Conservation (phyloP, 2,888 invertebrate species). For the Sminthurides aquaticus region DNA sequence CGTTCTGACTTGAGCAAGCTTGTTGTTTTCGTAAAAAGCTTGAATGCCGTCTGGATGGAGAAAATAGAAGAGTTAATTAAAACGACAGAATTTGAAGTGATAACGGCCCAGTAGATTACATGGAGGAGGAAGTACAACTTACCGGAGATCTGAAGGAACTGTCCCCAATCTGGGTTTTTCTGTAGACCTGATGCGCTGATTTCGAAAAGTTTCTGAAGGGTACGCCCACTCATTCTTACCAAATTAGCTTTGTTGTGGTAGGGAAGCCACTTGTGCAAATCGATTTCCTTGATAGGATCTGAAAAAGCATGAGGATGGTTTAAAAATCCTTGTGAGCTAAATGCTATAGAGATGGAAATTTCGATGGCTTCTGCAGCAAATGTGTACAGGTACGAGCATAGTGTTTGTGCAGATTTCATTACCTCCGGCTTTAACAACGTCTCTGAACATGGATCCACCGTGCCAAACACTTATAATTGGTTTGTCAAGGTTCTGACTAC, state of each 20-base stretch:
- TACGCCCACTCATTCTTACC: slow-evolving; percentile 26
- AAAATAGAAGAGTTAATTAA: slow-evolving; percentile 4
- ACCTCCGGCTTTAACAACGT: slow-evolving; percentile 20
- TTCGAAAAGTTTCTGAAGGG: slow-evolving; percentile 30
- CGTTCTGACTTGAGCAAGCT: slow-evolving; percentile 22
- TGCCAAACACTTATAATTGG: slow-evolving; percentile 34
- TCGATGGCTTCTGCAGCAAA: no score
- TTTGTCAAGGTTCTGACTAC: background rate
- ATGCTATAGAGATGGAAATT: background rate
- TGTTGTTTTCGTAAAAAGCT: slow-evolving; percentile 26
- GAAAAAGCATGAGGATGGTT: background rate
- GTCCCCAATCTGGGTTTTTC: slow-evolving; percentile 32
- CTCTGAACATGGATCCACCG: slow-evolving; percentile 33
- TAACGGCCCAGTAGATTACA: no score
- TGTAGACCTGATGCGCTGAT: slow-evolving; percentile 28
- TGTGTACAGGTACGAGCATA: no score
- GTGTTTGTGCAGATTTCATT: slow-evolving; percentile 3
- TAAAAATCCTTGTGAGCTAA: background rate
- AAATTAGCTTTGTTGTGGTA: slow-evolving; percentile 36
- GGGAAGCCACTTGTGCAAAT: slow-evolving; percentile 38
- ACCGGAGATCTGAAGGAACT: slow-evolving; percentile 43
- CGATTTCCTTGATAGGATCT: slow-evolving; percentile 18
- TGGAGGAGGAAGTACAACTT: slow-evolving; percentile 7
- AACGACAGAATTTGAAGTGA: background rate
- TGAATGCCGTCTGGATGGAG: slow-evolving; percentile 31